phyloP scores from a whole-genome alignment of 1,140 invertebrate species.

The Diploscapter pachys region DNA sequence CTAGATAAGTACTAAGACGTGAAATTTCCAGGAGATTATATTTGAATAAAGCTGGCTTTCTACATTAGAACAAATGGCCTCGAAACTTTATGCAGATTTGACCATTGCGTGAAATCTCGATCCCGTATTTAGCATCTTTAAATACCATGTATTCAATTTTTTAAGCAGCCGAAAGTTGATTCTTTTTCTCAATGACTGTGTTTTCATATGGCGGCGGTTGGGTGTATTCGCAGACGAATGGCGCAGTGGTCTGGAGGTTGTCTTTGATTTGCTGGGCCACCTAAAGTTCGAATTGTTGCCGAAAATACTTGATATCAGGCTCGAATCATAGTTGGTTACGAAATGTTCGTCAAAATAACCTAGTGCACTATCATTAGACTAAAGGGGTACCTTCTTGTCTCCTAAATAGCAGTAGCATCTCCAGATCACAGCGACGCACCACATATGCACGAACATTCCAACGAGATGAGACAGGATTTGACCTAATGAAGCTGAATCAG shows the following conservation, averaged over 20 bases:
- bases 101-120: too few relatives aligned
- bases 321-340: not conserved
- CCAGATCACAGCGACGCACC: conserved; percentile 57
- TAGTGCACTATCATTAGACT: not conserved
- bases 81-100: too few relatives aligned
- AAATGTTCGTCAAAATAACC: not conserved
- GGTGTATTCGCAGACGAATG: conserved; percentile 56
- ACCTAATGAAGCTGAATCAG: not conserved
- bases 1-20: too few relatives aligned
- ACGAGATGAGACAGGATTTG: conserved; percentile 45
- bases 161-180: too few relatives aligned
- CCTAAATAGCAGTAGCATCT: conserved; percentile 56
- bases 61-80: too few relatives aligned
- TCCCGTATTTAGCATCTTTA: too few relatives aligned
- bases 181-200: conserved; percentile 21
- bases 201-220: conserved; percentile 52
- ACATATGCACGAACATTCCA: conserved; percentile 53
- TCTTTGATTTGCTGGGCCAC: conserved; percentile 54
- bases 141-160: too few relatives aligned
- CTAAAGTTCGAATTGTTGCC: conserved; percentile 2
- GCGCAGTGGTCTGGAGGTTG: conserved; percentile 50
- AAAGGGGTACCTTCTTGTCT: conserved; percentile 49
- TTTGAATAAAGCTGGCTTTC: too few relatives aligned
- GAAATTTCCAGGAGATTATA: too few relatives aligned
- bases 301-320: not conserved